Evolutionary conservation across 2,113 vertebrate species (phyloP).

Genomic region (Anolis sagrei): DNA sequence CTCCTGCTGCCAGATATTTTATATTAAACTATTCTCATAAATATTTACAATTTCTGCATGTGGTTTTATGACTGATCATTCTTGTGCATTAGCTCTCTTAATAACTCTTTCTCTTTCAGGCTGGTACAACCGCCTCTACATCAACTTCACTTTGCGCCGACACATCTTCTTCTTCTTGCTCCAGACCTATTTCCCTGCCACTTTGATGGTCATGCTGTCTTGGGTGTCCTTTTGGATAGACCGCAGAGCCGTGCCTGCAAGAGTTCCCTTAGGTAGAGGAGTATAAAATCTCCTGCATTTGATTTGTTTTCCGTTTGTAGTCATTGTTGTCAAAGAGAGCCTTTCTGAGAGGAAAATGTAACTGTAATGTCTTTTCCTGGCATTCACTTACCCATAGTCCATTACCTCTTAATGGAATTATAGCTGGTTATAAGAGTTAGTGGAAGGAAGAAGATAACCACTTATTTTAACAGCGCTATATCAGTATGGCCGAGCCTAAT

Average conservation of each 20-base stretch:
- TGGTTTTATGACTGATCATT: background rate
- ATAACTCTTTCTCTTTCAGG: slow-evolving; percentile 74
- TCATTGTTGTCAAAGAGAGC: background rate
- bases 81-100: slow-evolving; percentile 9
- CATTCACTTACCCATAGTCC: background rate
- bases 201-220: slow-evolving; percentile 94
- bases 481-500: background rate
- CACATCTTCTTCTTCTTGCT: slow-evolving; percentile 95
- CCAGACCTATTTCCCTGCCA: slow-evolving; percentile 92
- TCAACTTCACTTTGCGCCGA: slow-evolving; percentile 90
- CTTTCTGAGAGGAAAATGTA: background rate
- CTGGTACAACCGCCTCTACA: slow-evolving; percentile 93
- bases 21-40: background rate
- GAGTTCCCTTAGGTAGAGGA: slow-evolving; percentile 87
- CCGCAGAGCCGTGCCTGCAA: slow-evolving; percentile 88
- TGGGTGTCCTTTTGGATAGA: slow-evolving; percentile 96
- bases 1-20: background rate
- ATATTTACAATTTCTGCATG: background rate
- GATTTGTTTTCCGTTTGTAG: background rate
- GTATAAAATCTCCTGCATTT: background rate
- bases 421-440: background rate
- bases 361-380: background rate
- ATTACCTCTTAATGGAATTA: background rate
- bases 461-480: background rate
- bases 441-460: background rate